Evolutionary conservation across 1,140 invertebrate species (phyloP), one percentile per base, ranked within the genome.

Genomic region (Tetraneura akinire): DNA sequence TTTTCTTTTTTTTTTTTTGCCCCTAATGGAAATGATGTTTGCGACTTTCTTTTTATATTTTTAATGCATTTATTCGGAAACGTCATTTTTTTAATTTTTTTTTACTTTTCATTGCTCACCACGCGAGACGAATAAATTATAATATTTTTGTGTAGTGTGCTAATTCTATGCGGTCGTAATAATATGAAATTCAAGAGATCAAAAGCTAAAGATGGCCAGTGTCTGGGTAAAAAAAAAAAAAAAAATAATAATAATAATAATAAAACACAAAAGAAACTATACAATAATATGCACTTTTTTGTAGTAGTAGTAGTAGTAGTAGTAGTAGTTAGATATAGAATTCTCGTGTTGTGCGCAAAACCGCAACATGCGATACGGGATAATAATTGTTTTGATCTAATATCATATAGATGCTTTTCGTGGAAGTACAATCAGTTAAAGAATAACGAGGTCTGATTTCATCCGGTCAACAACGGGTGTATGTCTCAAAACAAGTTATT

Each of bases 311-410:
- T n/a, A n/a, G n/a, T n/a, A n/a, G n/a, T n/a, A n/a, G n/a, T n/a
- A n/a, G n/a, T n/a, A n/a, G n/a, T n/a, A n/a, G n/a, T n/a, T 68
- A 21, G 9, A 6, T 16, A 9, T 26, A 68, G 42, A 37, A 68
- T 47, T 26, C 21, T 26, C 21, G 21, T 26, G 42, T 68, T 42
- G 10, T 32, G 32, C 53, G 0, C 32, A 11, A 76, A 76, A 76
- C 73, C 73, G 53, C 73, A 76, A 76, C 32, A 76, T 42, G 32
- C 23, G 73, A 76, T 76, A 76, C 32, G 73, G 53, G 32, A 76
- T 37, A 76, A 76, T 37, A n/a, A 55, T 76, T 71, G 16, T 71
- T 71, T 71, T 14, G 8, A 23, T 71, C 45, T 49, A 26, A 49
- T 49, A 71, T 71, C 13, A 47, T 16, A n/a, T 23, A 11, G 49